A percentile compares a stretch with the other conserved stretches of the same genome.
phyloP scores from a whole-genome alignment of 2,888 invertebrate species.

The Ectemnius continuus region DNA sequence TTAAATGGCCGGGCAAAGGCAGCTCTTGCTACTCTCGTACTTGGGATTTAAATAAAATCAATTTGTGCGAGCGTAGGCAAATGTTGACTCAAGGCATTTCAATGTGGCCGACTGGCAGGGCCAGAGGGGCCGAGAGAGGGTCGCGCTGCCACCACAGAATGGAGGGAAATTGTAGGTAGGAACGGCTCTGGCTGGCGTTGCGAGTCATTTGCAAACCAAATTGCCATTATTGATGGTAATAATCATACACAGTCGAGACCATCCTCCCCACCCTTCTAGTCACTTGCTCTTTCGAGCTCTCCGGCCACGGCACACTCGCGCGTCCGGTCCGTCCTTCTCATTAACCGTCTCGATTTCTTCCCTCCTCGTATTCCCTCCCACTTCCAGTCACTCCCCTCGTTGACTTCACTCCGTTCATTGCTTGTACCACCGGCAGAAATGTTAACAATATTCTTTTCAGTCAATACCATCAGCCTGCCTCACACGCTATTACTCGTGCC shows the following conservation, averaged over 20 bases:
- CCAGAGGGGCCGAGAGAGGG: constrained; percentile 64
- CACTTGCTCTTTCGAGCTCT: too few species aligned
- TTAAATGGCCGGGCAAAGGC: constrained; percentile 67
- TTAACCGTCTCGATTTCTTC: constrained; percentile 18
- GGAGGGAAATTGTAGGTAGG: constrained; percentile 75
- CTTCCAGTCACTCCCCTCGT: constrained; percentile 33
- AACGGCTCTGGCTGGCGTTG: constrained; percentile 69
- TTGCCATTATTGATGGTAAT: constrained; percentile 77
- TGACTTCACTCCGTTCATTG: constrained; percentile 45
- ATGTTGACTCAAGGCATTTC: constrained; percentile 76
- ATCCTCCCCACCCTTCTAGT: constrained; percentile 1
- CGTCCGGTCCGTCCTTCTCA: constrained; percentile 12
- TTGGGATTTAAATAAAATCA: constrained; percentile 76
- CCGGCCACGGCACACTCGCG: too few species aligned
- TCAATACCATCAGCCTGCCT: constrained; percentile 38
- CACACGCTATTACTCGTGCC: constrained; percentile 8
- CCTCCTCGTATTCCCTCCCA: neutral
- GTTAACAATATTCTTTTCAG: constrained; percentile 62
- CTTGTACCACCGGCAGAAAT: constrained; percentile 53
- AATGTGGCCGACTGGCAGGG: constrained; percentile 71
- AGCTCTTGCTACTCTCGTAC: constrained; percentile 65
- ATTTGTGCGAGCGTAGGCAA: constrained; percentile 75
- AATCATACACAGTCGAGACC: constrained; percentile 72
- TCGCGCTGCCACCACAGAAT: constrained; percentile 70
- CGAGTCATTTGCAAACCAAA: constrained; percentile 76